Base-by-base conservation (phyloP, 2,888 invertebrate genomes). In the Melieria crassipennis region DNA sequence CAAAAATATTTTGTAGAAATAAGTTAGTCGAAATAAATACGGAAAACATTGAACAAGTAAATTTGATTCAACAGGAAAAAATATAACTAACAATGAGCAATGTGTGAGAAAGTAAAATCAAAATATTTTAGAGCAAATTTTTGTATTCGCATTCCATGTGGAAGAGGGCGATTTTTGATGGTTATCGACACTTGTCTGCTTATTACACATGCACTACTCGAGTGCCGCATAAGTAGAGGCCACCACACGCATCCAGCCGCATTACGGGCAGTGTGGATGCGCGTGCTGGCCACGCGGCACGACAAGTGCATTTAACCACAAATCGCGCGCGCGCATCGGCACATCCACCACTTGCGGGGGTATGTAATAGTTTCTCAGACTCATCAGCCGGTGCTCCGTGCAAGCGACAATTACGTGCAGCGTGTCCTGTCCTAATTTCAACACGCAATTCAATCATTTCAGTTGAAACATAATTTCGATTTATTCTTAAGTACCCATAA, bases 261-360 rank as follows among this genome's bases (percentile, higher is more conserved):
- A 13, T 52, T 11, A 52, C 13, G 52, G 6, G 52, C 11, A 66
- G n/a, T 47, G 10, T 5, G 16, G 10, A 56, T 70, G 77, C 82
- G 83, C 83, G 84, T 83, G 84, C 78, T 77, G 70, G 75, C 65
- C 84, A 83, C 83, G 83, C 83, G 83, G 77, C 83, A 67, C 5
- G 72, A 79, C 84, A 83, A 83, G 84, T 83, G 81, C 77, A 77
- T 74, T 73, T 69, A 78, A 70, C 72, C 78, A 73, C 73, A 75
- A 75, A 74, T 60, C 68, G 66, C 67, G 72, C 72, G 71, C 65
- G 65, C 61, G 66, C 65, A 75, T 73, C 72, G 67, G 56, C 55
- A 60, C 71, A 64, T 71, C 55, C 56, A 57, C 13, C 50, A 64
- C 16, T 63, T 50, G 58, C 63, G n/a, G 46, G 16, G 43, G 48